phyloP scores from a whole-genome alignment of 2,113 vertebrate genomes.

The Gavia stellata region DNA sequence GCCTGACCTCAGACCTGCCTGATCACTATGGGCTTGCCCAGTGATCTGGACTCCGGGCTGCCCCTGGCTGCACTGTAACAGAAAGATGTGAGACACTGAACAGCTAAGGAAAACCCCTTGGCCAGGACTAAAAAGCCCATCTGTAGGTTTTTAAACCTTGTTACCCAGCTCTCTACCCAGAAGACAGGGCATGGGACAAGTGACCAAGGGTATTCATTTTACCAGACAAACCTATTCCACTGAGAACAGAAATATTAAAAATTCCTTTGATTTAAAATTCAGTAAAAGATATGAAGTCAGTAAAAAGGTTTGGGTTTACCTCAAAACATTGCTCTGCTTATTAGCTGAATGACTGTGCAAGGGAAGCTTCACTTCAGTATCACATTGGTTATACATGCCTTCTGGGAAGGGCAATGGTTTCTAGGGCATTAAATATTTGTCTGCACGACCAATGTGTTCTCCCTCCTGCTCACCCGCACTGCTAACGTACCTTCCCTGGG shows the following conservation, averaged over 20 bases:
- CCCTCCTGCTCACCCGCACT: neutral
- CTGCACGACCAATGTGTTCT: neutral
- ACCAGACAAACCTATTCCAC: neutral
- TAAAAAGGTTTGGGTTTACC: neutral
- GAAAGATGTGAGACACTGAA: neutral
- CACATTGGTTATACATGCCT: neutral
- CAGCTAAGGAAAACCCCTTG: neutral
- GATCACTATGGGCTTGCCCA: neutral
- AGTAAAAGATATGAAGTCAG: neutral
- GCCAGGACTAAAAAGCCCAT: neutral
- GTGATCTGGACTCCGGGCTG: neutral
- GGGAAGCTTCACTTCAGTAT: neutral
- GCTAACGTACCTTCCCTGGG: conserved; percentile 52
- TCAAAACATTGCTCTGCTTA: neutral
- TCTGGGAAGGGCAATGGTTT: conserved; percentile 35
- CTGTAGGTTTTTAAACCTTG: neutral
- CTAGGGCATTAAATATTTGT: conserved; percentile 33
- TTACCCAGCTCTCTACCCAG: neutral
- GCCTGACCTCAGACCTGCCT: neutral
- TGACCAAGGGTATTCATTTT: neutral
- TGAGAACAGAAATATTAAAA: neutral
- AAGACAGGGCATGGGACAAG: neutral
- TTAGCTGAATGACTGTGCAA: neutral
- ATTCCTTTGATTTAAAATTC: neutral
- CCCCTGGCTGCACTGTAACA: neutral